A percentile compares a stretch with the other conserved stretches of the same genome.
Evolutionary conservation across 2,888 invertebrate species (phyloP).

Genomic region (Eurytoma adleriae): DNA sequence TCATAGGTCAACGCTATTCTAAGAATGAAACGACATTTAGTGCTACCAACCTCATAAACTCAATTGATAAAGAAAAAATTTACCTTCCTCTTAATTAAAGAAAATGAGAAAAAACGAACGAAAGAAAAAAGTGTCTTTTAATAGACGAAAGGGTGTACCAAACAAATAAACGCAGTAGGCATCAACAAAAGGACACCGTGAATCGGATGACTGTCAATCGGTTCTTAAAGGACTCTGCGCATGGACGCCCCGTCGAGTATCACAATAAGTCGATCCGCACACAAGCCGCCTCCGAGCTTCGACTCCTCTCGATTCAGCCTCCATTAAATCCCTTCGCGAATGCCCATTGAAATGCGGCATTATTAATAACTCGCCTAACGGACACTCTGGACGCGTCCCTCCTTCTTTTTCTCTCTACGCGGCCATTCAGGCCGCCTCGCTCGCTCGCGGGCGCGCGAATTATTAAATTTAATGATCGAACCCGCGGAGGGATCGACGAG

Average conservation of each 20-base stretch:
- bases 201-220: background rate
- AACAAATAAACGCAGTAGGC: no score
- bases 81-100: background rate
- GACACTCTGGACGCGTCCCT: background rate
- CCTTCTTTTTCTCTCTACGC: constrained; percentile 5
- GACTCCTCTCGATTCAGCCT: constrained; percentile 1
- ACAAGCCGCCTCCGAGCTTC: background rate
- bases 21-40: background rate
- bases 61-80: background rate
- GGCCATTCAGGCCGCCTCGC: background rate
- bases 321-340: constrained; percentile 3
- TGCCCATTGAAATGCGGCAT: background rate
- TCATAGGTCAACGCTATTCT: background rate
- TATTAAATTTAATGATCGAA: constrained; percentile 54
- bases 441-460: constrained; percentile 13
- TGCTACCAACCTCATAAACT: no score
- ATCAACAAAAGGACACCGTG: no score
- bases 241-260: background rate
- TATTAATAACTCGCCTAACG: constrained; percentile 28
- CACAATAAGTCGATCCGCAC: background rate
- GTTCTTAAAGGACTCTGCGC: background rate
- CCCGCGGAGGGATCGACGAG: constrained; percentile 13
- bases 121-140: no score
- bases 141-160: no score
- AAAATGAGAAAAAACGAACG: no score